These are phyloP conservation scores for Eutolmus rufibarbis DNA, from an alignment of 2,888 invertebrate genomes.

Conservation along the genomic window DNA sequence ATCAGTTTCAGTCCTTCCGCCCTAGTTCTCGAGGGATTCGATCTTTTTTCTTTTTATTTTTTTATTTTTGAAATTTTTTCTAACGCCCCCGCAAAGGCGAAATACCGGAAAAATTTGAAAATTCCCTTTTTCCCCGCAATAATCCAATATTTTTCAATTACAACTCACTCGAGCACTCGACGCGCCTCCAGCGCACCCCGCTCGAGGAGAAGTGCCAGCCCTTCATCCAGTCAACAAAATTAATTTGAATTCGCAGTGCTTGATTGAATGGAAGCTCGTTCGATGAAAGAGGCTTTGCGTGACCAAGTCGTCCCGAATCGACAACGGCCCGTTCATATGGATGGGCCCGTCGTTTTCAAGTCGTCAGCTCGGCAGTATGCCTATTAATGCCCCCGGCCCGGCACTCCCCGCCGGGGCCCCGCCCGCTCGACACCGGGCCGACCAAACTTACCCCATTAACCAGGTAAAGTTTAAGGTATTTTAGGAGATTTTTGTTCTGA, in stretches of 20 bases:
- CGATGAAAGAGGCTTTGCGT: conserved; percentile 13
- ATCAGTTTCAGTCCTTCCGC: background rate
- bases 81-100: background rate
- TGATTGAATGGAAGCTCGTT: conserved; percentile 6
- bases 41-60: background rate
- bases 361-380: background rate
- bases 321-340: background rate
- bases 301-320: background rate
- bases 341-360: conserved; percentile 8
- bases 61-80: background rate
- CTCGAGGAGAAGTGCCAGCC: background rate
- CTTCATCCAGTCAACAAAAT: conserved; percentile 13
- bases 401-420: background rate
- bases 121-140: background rate
- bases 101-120: background rate
- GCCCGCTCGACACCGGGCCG: background rate
- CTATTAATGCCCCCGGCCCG: background rate
- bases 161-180: background rate
- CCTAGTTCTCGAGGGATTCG: background rate
- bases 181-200: background rate
- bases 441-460: background rate
- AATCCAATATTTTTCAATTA: conserved; percentile 14
- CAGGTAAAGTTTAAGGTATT: conserved; percentile 16
- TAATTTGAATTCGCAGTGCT: conserved; percentile 24
- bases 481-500: conserved; percentile 9